phyloP scores from a whole-genome alignment of 2,113 vertebrate species.

The Ranitomeya variabilis region DNA sequence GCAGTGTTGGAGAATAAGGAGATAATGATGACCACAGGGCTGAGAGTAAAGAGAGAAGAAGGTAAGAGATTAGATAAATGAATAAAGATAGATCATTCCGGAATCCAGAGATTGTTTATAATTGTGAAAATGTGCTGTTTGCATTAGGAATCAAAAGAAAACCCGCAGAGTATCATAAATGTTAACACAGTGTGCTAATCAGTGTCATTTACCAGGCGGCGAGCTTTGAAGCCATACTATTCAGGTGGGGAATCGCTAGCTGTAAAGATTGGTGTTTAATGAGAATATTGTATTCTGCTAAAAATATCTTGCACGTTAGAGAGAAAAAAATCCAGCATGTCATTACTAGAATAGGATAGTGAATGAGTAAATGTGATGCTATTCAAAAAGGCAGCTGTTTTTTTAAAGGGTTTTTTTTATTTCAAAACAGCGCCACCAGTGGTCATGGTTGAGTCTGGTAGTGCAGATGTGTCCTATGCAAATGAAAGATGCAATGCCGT shows the following conservation, averaged over 20 bases:
- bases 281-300: conserved; percentile 50
- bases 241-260: conserved; percentile 47
- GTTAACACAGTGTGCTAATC: conserved; percentile 56
- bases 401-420: conserved; percentile 11
- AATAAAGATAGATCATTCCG: conserved; percentile 49
- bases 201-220: conserved; percentile 47
- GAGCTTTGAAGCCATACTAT: conserved; percentile 45
- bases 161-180: conserved; percentile 59
- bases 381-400: neutral
- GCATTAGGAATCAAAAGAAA: conserved; percentile 14
- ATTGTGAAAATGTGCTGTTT: conserved; percentile 55
- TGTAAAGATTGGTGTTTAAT: conserved; percentile 50
- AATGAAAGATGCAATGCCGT: neutral
- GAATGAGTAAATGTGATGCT: neutral
- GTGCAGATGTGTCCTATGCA: neutral
- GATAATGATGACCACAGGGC: conserved; percentile 17
- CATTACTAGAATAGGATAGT: conserved; percentile 18
- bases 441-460: neutral
- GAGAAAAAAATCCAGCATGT: conserved; percentile 24
- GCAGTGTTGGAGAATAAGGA: neutral
- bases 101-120: conserved; percentile 28
- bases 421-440: neutral
- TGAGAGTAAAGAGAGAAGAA: conserved; percentile 4
- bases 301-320: conserved; percentile 56
- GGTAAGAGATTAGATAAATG: conserved; percentile 24